Evolutionary conservation across 2,113 vertebrate genomes (phyloP).

Genomic region (Phaethornis superciliosus): DNA sequence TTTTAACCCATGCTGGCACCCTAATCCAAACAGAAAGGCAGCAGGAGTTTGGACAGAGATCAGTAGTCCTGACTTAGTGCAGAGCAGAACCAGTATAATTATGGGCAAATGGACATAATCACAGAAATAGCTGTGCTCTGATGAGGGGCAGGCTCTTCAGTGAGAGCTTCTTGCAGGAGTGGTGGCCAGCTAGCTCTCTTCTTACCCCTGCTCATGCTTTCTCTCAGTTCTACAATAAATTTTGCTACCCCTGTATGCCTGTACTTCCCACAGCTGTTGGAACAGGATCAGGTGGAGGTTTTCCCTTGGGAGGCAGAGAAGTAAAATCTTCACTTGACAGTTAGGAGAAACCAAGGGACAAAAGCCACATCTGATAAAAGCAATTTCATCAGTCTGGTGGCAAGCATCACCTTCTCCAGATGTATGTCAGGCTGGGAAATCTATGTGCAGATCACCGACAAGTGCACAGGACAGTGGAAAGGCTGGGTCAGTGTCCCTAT

Average conservation of each 20-base stretch:
- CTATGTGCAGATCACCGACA: not conserved
- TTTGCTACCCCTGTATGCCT: not conserved
- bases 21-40: constrained; percentile 22
- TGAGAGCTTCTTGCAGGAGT: not conserved
- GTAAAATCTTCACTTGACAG: not conserved
- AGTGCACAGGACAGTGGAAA: not conserved
- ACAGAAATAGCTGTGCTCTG: constrained; percentile 17
- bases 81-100: constrained; percentile 19
- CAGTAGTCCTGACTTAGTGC: not conserved
- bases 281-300: not conserved
- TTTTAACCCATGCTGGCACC: constrained; percentile 22
- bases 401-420: not conserved
- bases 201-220: not conserved
- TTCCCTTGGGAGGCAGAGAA: not conserved
- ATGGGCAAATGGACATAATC: not conserved
- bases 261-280: not conserved
- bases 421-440: not conserved
- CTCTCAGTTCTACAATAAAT: not conserved
- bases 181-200: not conserved
- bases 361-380: not conserved
- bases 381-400: not conserved
- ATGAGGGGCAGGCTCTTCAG: not conserved
- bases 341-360: not conserved
- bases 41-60: not conserved
- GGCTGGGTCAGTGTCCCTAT: not conserved